Conservation (phyloP, 2,888 invertebrate species). For the Strigamia crassipes region DNA sequence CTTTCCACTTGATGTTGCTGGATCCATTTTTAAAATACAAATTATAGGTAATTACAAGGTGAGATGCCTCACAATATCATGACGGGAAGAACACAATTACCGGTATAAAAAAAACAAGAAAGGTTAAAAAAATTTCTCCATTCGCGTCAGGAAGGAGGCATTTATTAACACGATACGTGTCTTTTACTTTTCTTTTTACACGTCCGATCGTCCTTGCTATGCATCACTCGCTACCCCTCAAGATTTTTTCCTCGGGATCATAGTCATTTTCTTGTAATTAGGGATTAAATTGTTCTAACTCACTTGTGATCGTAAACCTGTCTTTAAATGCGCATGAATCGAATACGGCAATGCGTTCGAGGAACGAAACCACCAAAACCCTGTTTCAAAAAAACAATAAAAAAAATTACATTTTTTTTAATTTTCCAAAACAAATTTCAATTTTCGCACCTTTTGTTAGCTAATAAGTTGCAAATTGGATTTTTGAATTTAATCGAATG, state of each 20-base stretch:
- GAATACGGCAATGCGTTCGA: constrained; percentile 87
- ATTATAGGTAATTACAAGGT: constrained; percentile 42
- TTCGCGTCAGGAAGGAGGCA: constrained; percentile 37
- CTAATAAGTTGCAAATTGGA: constrained; percentile 81
- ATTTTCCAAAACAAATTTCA: too few relatives aligned
- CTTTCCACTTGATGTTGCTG: constrained; percentile 38
- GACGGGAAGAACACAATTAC: constrained; percentile 42
- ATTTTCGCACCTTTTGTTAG: constrained; percentile 69
- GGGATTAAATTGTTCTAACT: constrained; percentile 45
- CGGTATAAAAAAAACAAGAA: neutral
- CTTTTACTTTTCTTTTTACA: constrained; percentile 35
- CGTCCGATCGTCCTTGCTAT: constrained; percentile 13
- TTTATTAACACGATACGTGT: constrained; percentile 42
- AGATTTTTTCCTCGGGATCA: neutral
- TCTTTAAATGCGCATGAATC: constrained; percentile 87
- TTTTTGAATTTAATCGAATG: constrained; percentile 92
- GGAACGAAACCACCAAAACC: constrained; percentile 84
- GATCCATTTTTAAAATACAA: constrained; percentile 42
- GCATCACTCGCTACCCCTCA: neutral
- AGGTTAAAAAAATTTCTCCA: neutral
- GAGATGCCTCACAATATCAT: constrained; percentile 40
- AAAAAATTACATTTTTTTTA: too few relatives aligned
- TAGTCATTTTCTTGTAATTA: constrained; percentile 18
- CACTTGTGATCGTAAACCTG: constrained; percentile 79
- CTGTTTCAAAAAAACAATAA: too few relatives aligned